These are phyloP conservation scores for Tenualosa thibaudeaui DNA, from an alignment of 2,797 vertebrate genomes.

Conservation along the genomic window DNA sequence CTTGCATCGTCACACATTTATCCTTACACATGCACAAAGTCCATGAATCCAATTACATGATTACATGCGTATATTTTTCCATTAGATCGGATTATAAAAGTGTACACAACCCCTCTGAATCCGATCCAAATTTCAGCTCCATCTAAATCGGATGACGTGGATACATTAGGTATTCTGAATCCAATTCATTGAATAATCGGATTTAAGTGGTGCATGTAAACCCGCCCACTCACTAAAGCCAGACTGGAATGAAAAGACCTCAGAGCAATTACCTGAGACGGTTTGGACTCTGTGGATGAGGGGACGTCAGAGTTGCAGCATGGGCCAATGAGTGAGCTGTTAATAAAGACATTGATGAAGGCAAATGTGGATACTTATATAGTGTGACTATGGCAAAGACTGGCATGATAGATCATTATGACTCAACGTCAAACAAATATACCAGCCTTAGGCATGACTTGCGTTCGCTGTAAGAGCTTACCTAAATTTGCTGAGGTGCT, in stretches of 20 bases:
- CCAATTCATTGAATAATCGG: too few relatives aligned
- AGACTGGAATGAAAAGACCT: neutral
- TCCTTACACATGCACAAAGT: too few relatives aligned
- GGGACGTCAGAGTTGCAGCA: neutral
- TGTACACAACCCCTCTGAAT: too few relatives aligned
- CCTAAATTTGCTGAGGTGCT: neutral
- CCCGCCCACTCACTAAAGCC: neutral
- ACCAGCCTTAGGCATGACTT: neutral
- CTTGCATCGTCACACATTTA: too few relatives aligned
- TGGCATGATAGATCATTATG: neutral
- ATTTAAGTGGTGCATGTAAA: too few relatives aligned
- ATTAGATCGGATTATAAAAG: too few relatives aligned
- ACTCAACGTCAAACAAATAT: neutral
- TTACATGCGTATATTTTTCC: too few relatives aligned
- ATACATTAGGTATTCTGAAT: too few relatives aligned
- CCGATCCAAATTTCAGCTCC: too few relatives aligned
- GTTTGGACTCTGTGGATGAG: neutral
- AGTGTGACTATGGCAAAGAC: neutral
- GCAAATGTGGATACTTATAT: neutral
- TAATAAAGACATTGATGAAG: neutral
- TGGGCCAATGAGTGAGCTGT: neutral
- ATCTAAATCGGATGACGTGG: too few relatives aligned
- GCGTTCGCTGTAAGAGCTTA: neutral
- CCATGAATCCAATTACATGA: too few relatives aligned
- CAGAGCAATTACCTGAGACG: neutral